Base-by-base conservation (phyloP, 2,113 vertebrate species). In the Neopipo cinnamomea region DNA sequence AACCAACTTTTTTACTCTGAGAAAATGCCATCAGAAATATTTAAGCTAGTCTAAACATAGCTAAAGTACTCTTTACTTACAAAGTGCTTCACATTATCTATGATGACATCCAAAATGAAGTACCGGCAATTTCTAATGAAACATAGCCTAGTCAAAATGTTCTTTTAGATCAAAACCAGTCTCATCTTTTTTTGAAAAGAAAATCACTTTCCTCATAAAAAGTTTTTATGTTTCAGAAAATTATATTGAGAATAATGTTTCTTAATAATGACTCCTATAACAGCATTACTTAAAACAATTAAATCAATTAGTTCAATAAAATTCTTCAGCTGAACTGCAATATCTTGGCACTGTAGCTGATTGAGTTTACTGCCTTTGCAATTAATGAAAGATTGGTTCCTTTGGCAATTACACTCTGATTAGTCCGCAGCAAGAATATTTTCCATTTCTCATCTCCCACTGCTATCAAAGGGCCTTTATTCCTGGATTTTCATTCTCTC, bases 241-340 rank as follows among this genome's bases (percentile, higher is more conserved):
- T n/a, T 90, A 15, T 71, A 91, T 73, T 88, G 47, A 87, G 56
- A 89, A 50, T 90, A 88, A 80, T 74, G 8, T 80, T 50, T 81
- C 90, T 81, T 94, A 91, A 89, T 93, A 91, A 74, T 65, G 39
- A 76, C 49, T 82, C 76, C 55, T 73, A 72, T 7, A 92, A 85
- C 21, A 78, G 27, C 59, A 74, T 67, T 94, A 89, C 59, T 75
- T 92, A 95, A 93, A 97, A 92, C 65, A 88, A 91, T 66, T 78
- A 91, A 88, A 87, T 91, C 82, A 82, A 73, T 89, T 95, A 93
- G 39, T 89, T 95, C 79, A 94, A 73, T 95, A 95, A 86, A 96
- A 68, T 90, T 95, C 22, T 96, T 95, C 63, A 49, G 16, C 74
- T 61, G 73, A 65, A 95, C 77, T 87, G 30, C 75, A 95, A 31